These are phyloP conservation scores for Listronotus oregonensis DNA, from an alignment of 1,140 invertebrate genomes.

Conservation along the genomic window DNA sequence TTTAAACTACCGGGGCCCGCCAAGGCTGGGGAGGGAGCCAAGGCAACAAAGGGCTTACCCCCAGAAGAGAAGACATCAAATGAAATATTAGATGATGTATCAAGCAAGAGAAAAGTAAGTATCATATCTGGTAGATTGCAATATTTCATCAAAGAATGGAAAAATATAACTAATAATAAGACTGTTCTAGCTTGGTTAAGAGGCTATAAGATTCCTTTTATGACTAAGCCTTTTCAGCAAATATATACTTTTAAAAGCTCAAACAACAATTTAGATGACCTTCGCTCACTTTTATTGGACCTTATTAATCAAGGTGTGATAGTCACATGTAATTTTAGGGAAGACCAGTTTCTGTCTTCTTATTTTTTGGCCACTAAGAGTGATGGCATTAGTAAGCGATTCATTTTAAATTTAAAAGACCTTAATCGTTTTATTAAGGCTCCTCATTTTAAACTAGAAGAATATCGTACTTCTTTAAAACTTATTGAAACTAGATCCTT, in stretches of 20 bases:
- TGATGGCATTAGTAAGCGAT: background rate
- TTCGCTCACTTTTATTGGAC: background rate
- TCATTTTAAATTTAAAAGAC: constrained; percentile 22
- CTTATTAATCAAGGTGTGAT: background rate
- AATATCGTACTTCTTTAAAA: background rate
- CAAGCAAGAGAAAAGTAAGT: too few relatives aligned
- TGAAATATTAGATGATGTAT: too few relatives aligned
- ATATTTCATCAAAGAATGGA: background rate
- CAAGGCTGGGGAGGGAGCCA: too few relatives aligned
- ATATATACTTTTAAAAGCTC: background rate
- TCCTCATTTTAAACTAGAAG: constrained; percentile 19
- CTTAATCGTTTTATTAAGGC: constrained; percentile 1
- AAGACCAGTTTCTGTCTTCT: constrained; percentile 1
- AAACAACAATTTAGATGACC: background rate
- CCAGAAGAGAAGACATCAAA: too few relatives aligned
- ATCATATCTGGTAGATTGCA: background rate
- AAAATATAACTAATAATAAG: background rate
- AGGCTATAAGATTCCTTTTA: constrained; percentile 6
- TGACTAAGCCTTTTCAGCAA: background rate
- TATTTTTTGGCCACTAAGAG: background rate
- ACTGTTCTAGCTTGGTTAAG: background rate
- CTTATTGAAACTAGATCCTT: background rate
- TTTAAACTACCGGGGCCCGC: too few relatives aligned
- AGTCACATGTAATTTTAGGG: background rate
- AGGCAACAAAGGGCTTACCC: too few relatives aligned